phyloP scores from a whole-genome alignment of 2,797 vertebrate genomes.

The Helicolenus hilgendorfi region DNA sequence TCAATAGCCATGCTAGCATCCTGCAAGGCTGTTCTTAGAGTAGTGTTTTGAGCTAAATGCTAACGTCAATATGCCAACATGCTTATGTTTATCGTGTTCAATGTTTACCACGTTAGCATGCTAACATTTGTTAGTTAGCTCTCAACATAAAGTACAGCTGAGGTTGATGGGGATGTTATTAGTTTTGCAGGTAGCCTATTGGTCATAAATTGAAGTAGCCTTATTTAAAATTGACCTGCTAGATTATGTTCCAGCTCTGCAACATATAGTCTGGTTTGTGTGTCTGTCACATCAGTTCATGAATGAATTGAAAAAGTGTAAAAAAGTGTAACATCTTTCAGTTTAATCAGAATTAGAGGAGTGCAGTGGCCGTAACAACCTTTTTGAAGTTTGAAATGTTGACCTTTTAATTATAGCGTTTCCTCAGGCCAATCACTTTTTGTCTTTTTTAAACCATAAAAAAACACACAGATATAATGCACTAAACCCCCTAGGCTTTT shows the following conservation, averaged over 20 bases:
- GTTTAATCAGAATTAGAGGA: not conserved
- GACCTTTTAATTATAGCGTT: not conserved
- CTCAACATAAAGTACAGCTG: too few species aligned
- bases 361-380: not conserved
- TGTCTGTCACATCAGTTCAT: not conserved
- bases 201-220: rapidly evolving
- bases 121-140: too few species aligned
- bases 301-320: not conserved
- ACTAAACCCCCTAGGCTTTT: not conserved
- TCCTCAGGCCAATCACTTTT: not conserved
- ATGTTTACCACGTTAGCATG: too few species aligned
- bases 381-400: not conserved
- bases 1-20: too few species aligned
- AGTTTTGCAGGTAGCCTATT: too few species aligned
- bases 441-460: rapidly evolving
- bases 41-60: too few species aligned
- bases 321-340: not conserved
- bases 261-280: not conserved
- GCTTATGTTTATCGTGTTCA: too few species aligned
- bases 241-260: not conserved
- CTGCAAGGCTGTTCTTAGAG: too few species aligned
- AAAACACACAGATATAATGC: too few species aligned
- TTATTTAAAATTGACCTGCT: not conserved
- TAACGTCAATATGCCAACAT: too few species aligned
- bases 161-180: too few species aligned